Conservation (phyloP, 1,140 invertebrate genomes). For the Rhyacophila brunnea region DNA sequence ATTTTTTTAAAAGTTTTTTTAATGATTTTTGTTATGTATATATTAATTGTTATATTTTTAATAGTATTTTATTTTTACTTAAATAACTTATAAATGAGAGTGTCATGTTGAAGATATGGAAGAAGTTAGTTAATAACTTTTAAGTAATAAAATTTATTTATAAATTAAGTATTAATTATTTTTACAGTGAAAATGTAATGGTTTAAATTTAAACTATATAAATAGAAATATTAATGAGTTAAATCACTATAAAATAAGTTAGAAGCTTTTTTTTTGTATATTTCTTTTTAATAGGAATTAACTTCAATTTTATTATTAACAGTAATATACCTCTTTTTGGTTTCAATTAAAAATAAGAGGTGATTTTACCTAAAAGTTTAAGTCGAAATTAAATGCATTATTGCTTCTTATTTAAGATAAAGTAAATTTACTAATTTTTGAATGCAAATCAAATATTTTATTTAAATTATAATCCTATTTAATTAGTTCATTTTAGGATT, state of each 20-base stretch:
- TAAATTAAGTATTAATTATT: too few relatives aligned
- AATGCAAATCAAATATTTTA: constrained; percentile 65
- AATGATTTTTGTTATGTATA: too few relatives aligned
- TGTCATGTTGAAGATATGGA: too few relatives aligned
- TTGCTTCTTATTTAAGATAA: constrained; percentile 54
- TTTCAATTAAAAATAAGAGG: constrained; percentile 58
- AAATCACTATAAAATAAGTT: constrained; percentile 54
- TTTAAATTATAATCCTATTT: constrained; percentile 58
- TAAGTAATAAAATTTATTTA: too few relatives aligned
- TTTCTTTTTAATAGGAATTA: constrained; percentile 49
- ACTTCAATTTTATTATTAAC: constrained; percentile 55
- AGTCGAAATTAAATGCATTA: constrained; percentile 60
- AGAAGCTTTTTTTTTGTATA: constrained; percentile 50
- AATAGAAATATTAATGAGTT: constrained; percentile 53
- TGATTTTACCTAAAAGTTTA: constrained; percentile 49
- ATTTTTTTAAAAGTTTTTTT: constrained; percentile 53
- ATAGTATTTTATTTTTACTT: too few relatives aligned
- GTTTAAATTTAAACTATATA: too few relatives aligned
- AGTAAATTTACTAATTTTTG: constrained; percentile 52
- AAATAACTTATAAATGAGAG: too few relatives aligned
- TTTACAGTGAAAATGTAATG: too few relatives aligned
- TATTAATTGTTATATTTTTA: too few relatives aligned
- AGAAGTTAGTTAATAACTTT: too few relatives aligned
- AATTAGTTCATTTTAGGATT: constrained; percentile 56
- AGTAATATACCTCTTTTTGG: constrained; percentile 59